Evolutionary conservation across 1,140 invertebrate genomes (phyloP).

Genomic region (Drosophila sproati): DNA sequence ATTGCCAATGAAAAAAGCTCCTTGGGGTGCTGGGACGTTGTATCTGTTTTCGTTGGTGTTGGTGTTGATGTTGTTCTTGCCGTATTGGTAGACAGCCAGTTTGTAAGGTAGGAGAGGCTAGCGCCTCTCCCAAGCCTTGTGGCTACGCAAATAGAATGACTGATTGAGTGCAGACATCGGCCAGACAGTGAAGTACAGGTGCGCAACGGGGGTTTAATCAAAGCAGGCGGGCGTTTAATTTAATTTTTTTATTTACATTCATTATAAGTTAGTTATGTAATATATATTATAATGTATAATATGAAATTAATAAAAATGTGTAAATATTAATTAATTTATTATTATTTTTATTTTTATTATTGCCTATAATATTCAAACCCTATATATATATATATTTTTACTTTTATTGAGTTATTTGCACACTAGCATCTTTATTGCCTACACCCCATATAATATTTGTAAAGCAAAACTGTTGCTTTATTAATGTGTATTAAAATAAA

Average conservation of each 20-base stretch:
- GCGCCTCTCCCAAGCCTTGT: conserved; percentile 8
- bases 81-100: conserved; percentile 6
- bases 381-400: background rate
- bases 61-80: conserved; percentile 24
- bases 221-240: background rate
- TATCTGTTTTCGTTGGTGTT: background rate
- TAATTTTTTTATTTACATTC: background rate
- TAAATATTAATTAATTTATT: too few relatives aligned
- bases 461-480: conserved; percentile 52
- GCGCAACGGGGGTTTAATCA: background rate
- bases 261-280: too few relatives aligned
- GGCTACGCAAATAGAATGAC: conserved; percentile 59
- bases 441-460: conserved; percentile 32
- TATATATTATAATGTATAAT: background rate
- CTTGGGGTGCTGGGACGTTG: conserved; percentile 4
- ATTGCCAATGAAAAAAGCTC: conserved; percentile 62
- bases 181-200: conserved; percentile 61
- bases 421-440: background rate
- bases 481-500: conserved; percentile 60
- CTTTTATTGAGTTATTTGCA: background rate
- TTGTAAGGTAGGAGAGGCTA: background rate
- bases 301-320: background rate
- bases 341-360: background rate
- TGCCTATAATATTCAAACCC: too few relatives aligned
- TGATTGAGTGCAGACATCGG: conserved; percentile 65